phyloP scores from a whole-genome alignment of 2,797 vertebrate genomes.

The Leuciscus waleckii region DNA sequence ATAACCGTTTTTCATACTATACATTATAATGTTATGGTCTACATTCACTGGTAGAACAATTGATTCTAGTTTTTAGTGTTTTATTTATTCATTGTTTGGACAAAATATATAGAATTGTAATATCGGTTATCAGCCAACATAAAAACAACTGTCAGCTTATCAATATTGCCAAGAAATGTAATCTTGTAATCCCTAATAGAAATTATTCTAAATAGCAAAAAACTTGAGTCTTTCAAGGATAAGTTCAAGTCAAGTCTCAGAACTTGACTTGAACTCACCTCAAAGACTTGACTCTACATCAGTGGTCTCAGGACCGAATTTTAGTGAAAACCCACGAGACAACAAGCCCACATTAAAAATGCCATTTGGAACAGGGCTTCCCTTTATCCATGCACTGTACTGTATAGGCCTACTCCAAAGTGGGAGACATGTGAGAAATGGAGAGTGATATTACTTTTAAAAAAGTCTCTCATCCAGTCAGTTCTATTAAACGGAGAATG shows the following conservation, averaged over 20 bases:
- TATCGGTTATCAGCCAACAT: not conserved
- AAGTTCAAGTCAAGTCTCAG: no score
- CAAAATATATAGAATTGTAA: not conserved
- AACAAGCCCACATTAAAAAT: not conserved
- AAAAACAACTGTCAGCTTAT: constrained; percentile 4
- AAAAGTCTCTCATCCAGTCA: constrained; percentile 19
- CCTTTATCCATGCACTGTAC: not conserved
- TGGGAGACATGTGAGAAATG: constrained; percentile 14
- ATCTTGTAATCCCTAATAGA: not conserved
- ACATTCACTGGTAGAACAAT: not conserved
- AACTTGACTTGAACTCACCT: not conserved
- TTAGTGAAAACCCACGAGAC: not conserved
- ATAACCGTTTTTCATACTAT: not conserved
- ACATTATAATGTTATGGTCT: not conserved
- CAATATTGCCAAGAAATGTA: not conserved
- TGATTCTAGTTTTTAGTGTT: not conserved
- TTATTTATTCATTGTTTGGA: not conserved
- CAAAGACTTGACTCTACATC: not conserved
- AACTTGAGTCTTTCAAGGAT: not conserved
- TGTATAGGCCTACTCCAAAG: not conserved
- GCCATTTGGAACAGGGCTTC: constrained; percentile 8
- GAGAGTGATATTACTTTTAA: constrained; percentile 35
- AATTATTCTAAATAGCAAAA: not conserved
- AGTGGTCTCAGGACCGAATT: not conserved
- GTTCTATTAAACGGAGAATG: constrained; percentile 21